A percentile compares a stretch with the other conserved stretches of the same genome.
phyloP scores from a whole-genome alignment of 2,113 vertebrate species.

The Stictonetta naevosa region DNA sequence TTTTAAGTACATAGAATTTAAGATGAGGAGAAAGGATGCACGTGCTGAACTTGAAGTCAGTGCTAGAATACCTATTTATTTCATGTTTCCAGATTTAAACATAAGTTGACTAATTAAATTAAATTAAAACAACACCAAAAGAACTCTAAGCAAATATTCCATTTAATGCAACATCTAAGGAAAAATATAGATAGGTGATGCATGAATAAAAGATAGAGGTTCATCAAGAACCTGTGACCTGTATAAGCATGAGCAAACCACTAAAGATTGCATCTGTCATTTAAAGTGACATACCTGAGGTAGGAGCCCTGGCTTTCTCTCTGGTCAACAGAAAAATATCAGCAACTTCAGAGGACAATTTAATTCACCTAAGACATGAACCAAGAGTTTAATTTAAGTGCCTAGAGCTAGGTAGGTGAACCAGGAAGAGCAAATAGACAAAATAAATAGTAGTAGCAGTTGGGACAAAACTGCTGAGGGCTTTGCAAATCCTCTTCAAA shows the following conservation, averaged over 20 bases:
- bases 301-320: not conserved
- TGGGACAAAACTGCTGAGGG: not conserved
- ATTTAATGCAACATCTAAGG: not conserved
- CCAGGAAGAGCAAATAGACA: not conserved
- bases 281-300: not conserved
- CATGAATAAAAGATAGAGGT: not conserved
- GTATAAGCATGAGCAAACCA: not conserved
- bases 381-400: not conserved
- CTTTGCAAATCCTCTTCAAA: slow-evolving; percentile 25
- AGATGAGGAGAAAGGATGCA: not conserved
- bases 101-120: not conserved
- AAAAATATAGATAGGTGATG: not conserved
- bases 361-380: not conserved
- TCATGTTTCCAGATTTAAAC: not conserved
- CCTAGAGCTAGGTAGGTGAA: not conserved
- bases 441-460: not conserved
- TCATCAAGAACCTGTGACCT: not conserved
- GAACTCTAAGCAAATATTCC: not conserved
- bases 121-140: not conserved
- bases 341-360: not conserved
- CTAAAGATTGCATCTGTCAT: not conserved
- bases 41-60: not conserved
- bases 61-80: not conserved
- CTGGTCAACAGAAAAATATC: not conserved
- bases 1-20: not conserved